Evolutionary conservation across 2,888 invertebrate species (phyloP).

Genomic region (Melanargia galathea): DNA sequence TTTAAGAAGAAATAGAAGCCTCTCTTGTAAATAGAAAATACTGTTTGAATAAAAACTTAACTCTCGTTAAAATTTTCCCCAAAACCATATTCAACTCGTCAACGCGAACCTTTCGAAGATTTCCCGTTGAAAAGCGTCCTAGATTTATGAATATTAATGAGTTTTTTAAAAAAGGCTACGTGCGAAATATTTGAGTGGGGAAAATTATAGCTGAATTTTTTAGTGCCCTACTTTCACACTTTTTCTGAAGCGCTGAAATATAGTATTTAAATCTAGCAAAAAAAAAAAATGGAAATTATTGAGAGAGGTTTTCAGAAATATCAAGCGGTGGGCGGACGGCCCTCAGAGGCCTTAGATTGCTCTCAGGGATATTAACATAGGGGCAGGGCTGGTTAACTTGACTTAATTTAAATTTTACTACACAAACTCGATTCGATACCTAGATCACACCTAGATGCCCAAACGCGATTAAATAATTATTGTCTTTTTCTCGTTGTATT

Average conservation of each 20-base stretch:
- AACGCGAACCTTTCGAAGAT: constrained; percentile 11
- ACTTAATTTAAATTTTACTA: not conserved
- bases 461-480: too few relatives aligned
- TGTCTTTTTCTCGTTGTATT: too few relatives aligned
- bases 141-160: constrained; percentile 34
- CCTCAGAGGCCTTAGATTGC: constrained; percentile 23
- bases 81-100: not conserved
- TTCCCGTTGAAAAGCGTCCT: constrained; percentile 21
- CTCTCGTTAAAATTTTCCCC: not conserved
- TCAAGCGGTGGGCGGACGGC: constrained; percentile 45
- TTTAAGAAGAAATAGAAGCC: too few relatives aligned
- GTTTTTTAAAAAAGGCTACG: constrained; percentile 21
- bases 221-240: not conserved
- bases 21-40: too few relatives aligned
- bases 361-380: constrained; percentile 18
- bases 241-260: too few relatives aligned
- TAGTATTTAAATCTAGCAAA: too few relatives aligned
- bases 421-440: not conserved
- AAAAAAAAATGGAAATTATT: not conserved
- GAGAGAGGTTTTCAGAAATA: not conserved
- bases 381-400: constrained; percentile 6
- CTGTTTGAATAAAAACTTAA: not conserved
- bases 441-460: too few relatives aligned
- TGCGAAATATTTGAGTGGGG: constrained; percentile 5
- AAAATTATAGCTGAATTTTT: not conserved